Percentiles rank a stretch among this genome's conserved stretches.
phyloP scores from a whole-genome alignment of 2,888 invertebrate species.

The Tuta absoluta region DNA sequence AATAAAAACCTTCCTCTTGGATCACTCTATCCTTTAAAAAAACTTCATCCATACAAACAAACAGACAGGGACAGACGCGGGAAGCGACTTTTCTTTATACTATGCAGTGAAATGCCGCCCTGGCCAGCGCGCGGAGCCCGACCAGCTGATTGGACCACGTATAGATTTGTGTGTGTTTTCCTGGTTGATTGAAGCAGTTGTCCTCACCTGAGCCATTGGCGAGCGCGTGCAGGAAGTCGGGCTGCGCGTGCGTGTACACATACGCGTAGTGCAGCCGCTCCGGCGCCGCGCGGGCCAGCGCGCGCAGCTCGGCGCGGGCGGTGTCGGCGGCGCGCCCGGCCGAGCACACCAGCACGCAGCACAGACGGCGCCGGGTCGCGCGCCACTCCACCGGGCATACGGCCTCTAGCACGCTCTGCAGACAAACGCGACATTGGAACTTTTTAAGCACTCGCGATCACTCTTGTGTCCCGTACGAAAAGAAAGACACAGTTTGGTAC shows the following conservation, averaged over 20 bases:
- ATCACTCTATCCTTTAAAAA: too few relatives aligned
- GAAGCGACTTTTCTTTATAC: too few relatives aligned
- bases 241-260: constrained; percentile 91
- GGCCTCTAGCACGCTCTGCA: constrained; percentile 86
- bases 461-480: too few relatives aligned
- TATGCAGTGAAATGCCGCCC: too few relatives aligned
- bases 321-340: constrained; percentile 77
- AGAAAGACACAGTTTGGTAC: too few relatives aligned
- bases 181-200: neutral
- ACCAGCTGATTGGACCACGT: too few relatives aligned
- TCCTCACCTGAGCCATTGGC: constrained; percentile 78
- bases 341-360: constrained; percentile 85
- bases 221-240: constrained; percentile 89
- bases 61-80: too few relatives aligned
- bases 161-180: too few relatives aligned
- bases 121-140: too few relatives aligned
- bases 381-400: constrained; percentile 95
- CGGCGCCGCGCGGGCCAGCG: constrained; percentile 85
- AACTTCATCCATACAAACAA: too few relatives aligned
- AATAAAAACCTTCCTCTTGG: too few relatives aligned
- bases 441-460: too few relatives aligned
- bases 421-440: neutral
- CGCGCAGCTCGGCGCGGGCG: constrained; percentile 85
- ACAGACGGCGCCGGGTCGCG: constrained; percentile 86
- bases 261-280: constrained; percentile 93